These are phyloP conservation scores for Esox niger DNA, from an alignment of 2,113 vertebrate genomes.

Conservation along the genomic window DNA sequence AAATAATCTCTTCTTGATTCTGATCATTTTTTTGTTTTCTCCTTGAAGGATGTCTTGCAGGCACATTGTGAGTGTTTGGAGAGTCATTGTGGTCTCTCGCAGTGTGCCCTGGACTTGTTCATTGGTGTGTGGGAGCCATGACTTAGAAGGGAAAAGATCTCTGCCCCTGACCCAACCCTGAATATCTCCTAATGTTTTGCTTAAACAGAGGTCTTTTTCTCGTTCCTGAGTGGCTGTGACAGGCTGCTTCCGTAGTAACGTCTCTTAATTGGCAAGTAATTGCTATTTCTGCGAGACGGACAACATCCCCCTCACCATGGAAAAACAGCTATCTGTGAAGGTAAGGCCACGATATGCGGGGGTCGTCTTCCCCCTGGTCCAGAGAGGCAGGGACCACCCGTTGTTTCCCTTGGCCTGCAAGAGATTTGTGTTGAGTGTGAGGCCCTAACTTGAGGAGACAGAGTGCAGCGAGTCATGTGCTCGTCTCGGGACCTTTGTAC, in stretches of 20 bases:
- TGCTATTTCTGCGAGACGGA: conserved; percentile 73
- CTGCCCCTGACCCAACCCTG: conserved; percentile 70
- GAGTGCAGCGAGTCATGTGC: conserved; percentile 74
- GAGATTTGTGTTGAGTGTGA: conserved; percentile 71
- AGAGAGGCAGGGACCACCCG: conserved; percentile 54
- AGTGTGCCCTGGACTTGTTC: conserved; percentile 56
- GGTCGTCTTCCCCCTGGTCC: conserved; percentile 49
- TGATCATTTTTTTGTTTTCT: conserved; percentile 49
- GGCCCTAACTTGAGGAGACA: conserved; percentile 74
- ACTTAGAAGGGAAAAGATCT: conserved; percentile 63
- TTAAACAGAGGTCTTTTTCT: conserved; percentile 61
- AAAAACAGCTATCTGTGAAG: conserved; percentile 54
- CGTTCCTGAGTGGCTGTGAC: conserved; percentile 70
- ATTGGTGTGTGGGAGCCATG: conserved; percentile 62
- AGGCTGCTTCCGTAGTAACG: conserved; percentile 72
- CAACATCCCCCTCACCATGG: conserved; percentile 60
- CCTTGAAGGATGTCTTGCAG: conserved; percentile 55
- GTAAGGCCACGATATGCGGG: conserved; percentile 51
- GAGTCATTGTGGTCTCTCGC: conserved; percentile 54
- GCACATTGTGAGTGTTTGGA: conserved; percentile 65
- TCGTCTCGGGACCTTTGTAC: conserved; percentile 74
- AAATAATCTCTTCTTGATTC: conserved; percentile 42
- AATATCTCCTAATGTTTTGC: conserved; percentile 68
- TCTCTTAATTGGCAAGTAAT: conserved; percentile 75
- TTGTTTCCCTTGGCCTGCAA: conserved; percentile 61